phyloP scores from a whole-genome alignment of 2,113 vertebrate genomes.

The Xiphorhynchus elegans region DNA sequence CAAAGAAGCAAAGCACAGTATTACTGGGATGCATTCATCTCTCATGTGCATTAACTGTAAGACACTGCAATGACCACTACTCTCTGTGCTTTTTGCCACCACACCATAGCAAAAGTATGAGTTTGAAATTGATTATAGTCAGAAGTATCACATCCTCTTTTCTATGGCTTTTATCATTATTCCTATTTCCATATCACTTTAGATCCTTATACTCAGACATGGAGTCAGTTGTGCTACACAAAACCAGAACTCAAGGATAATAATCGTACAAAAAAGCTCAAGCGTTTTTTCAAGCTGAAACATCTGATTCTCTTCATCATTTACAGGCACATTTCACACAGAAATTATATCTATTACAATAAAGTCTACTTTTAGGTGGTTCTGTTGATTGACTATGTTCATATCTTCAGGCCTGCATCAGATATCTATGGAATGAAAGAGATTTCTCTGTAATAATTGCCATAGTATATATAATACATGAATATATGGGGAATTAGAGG shows the following conservation, averaged over 20 bases:
- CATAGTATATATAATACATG: not conserved
- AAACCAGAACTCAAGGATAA: not conserved
- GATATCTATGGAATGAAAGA: not conserved
- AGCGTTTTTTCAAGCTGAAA: not conserved
- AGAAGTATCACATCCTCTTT: not conserved
- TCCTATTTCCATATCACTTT: not conserved
- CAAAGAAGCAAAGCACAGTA: not conserved
- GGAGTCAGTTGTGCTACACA: not conserved
- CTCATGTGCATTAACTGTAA: not conserved
- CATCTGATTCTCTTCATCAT: not conserved
- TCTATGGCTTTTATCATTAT: not conserved
- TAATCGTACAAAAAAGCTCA: not conserved
- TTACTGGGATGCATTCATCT: not conserved
- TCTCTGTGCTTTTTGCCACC: not conserved
- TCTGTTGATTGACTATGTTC: not conserved
- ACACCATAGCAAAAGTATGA: not conserved
- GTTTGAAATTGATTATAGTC: not conserved
- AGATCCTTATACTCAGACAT: not conserved
- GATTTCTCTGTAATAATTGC: not conserved
- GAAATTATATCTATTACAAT: not conserved
- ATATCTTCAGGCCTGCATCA: not conserved
- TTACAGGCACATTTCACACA: not conserved
- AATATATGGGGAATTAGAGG: not conserved
- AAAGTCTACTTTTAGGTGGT: not conserved
- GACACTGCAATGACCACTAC: not conserved